These are phyloP conservation scores for Euwallacea similis DNA, from an alignment of 1,140 invertebrate species.

Conservation along the genomic window DNA sequence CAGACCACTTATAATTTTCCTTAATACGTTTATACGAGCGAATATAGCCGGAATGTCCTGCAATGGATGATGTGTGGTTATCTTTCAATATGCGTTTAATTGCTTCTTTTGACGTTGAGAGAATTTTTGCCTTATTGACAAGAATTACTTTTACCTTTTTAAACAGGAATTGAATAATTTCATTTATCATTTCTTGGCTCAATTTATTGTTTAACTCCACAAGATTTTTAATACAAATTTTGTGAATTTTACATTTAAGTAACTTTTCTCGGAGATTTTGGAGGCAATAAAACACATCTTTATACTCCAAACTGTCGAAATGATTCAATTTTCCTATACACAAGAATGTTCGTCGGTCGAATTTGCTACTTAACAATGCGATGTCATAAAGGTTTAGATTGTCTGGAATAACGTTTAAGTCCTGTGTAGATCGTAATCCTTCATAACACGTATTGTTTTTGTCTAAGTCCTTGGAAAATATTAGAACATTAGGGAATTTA, in stretches of 20 bases:
- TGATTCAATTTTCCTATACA: slow-evolving; percentile 40
- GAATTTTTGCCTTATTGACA: slow-evolving; percentile 16
- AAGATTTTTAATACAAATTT: slow-evolving; percentile 26
- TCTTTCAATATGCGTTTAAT: slow-evolving; percentile 19
- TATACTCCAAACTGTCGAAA: slow-evolving; percentile 44
- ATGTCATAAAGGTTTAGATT: slow-evolving; percentile 29
- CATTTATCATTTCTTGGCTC: slow-evolving; percentile 20
- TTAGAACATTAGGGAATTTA: slow-evolving; percentile 41
- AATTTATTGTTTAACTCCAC: neutral
- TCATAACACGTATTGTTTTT: slow-evolving; percentile 42
- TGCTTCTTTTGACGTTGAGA: slow-evolving; percentile 9
- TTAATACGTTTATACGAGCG: slow-evolving; percentile 19
- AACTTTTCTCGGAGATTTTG: slow-evolving; percentile 33
- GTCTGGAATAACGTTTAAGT: slow-evolving; percentile 33
- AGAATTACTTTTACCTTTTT: slow-evolving; percentile 16
- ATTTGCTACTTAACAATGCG: slow-evolving; percentile 31
- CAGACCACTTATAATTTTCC: slow-evolving; percentile 26
- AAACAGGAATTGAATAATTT: slow-evolving; percentile 15
- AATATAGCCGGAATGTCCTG: slow-evolving; percentile 13
- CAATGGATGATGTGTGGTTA: slow-evolving; percentile 9
- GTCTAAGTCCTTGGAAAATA: slow-evolving; percentile 46
- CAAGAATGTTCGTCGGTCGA: slow-evolving; percentile 39
- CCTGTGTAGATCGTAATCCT: slow-evolving; percentile 32
- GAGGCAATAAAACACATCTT: slow-evolving; percentile 46
- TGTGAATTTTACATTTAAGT: slow-evolving; percentile 1